phyloP scores from a whole-genome alignment of 2,888 invertebrate species.

The Tubulanus polymorphus region DNA sequence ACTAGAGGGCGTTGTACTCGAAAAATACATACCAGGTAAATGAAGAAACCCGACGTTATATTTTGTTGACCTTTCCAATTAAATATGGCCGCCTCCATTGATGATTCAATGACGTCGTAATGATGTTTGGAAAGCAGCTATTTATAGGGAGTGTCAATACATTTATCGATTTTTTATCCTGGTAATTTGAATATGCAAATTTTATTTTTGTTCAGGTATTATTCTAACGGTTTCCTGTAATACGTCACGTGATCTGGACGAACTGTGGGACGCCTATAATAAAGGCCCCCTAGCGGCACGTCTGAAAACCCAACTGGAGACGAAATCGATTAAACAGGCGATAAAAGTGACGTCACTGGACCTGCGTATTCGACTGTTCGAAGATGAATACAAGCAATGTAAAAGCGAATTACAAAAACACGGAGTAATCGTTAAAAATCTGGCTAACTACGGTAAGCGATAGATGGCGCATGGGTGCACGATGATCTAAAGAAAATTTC shows the following conservation, averaged over 20 bases:
- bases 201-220: conserved; percentile 24
- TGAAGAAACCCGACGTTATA: too few species aligned
- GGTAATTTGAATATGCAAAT: not conserved
- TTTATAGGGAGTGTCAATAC: not conserved
- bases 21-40: conserved; percentile 33
- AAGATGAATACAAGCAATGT: conserved; percentile 34
- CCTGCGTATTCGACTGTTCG: conserved; percentile 33
- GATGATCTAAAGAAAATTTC: not conserved
- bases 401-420: conserved; percentile 22
- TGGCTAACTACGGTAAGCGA: not conserved
- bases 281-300: conserved; percentile 23
- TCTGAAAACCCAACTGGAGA: conserved; percentile 30
- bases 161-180: not conserved
- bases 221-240: conserved; percentile 35
- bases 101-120: too few species aligned
- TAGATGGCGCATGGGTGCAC: not conserved
- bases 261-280: conserved; percentile 25
- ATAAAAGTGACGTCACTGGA: conserved; percentile 23
- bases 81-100: too few species aligned
- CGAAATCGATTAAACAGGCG: conserved; percentile 23
- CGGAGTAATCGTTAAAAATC: not conserved
- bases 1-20: conserved; percentile 30
- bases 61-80: too few species aligned
- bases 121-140: too few species aligned
- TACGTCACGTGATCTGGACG: conserved; percentile 24